Evolutionary conservation across 2,113 vertebrate genomes (phyloP).

Genomic region (Circaetus cinerascens): DNA sequence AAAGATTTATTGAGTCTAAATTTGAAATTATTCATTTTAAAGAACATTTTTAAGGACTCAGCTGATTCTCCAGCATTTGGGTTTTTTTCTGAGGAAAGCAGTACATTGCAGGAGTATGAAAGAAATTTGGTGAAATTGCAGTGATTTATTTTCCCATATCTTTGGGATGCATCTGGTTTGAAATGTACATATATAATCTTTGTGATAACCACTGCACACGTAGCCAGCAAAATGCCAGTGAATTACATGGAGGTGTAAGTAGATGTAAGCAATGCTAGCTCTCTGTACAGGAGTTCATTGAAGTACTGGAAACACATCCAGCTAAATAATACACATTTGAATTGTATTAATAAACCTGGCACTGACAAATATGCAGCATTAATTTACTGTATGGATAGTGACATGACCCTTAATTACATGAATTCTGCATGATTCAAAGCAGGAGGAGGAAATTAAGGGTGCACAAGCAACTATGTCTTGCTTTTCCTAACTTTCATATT

Average conservation of each 20-base stretch:
- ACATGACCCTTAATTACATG: not conserved
- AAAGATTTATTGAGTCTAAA: not conserved
- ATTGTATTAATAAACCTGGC: not conserved
- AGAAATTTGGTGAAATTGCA: not conserved
- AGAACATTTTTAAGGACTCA: not conserved
- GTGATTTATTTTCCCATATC: not conserved
- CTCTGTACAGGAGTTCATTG: not conserved
- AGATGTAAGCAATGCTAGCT: not conserved
- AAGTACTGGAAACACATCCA: not conserved
- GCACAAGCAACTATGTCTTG: not conserved
- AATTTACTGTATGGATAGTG: not conserved
- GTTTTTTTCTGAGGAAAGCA: not conserved
- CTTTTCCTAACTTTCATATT: not conserved
- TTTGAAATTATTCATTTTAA: not conserved
- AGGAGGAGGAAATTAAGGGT: not conserved
- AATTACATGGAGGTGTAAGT: not conserved
- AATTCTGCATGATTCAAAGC: not conserved
- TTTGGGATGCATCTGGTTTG: not conserved
- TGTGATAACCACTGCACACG: not conserved
- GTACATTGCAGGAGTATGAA: not conserved
- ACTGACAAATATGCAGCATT: not conserved
- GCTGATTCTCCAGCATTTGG: not conserved
- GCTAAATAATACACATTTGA: not conserved
- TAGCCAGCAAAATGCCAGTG: not conserved
- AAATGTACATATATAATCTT: not conserved